Conservation (phyloP, 2,113 vertebrate genomes). For the Rhinolophus ferrumequinum region DNA sequence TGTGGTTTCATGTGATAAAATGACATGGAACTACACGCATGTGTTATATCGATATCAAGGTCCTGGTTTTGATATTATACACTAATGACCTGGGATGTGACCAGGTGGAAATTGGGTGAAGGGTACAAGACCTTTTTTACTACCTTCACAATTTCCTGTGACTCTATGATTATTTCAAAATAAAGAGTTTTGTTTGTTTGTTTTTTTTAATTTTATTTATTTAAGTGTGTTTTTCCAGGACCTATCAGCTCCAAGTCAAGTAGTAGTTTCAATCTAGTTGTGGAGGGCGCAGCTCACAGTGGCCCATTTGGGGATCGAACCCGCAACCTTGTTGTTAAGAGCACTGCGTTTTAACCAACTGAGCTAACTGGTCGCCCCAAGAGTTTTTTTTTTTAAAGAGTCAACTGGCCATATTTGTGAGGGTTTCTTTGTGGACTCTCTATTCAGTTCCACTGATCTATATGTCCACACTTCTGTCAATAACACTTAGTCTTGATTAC, state of each 20-base stretch:
- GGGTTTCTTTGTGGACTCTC: neutral
- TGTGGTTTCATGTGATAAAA: no score
- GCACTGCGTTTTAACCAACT: no score
- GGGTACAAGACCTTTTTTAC: neutral
- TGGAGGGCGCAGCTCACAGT: no score
- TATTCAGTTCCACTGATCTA: neutral
- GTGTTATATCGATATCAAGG: neutral
- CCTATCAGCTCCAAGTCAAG: no score
- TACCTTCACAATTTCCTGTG: neutral
- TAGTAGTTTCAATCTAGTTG: no score
- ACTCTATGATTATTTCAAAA: neutral
- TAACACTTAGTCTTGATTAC: neutral
- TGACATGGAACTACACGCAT: neutral
- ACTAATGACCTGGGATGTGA: neutral
- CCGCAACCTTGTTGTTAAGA: no score
- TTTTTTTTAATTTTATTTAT: no score
- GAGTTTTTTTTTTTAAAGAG: neutral
- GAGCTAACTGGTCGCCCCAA: no score
- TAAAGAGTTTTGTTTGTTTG: neutral
- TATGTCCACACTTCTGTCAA: neutral
- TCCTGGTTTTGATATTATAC: neutral
- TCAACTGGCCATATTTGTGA: neutral
- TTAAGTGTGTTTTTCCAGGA: no score
- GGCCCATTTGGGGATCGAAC: no score
- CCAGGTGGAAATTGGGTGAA: neutral